phyloP scores from a whole-genome alignment of 2,797 vertebrate species.

The Scyliorhinus canicula region DNA sequence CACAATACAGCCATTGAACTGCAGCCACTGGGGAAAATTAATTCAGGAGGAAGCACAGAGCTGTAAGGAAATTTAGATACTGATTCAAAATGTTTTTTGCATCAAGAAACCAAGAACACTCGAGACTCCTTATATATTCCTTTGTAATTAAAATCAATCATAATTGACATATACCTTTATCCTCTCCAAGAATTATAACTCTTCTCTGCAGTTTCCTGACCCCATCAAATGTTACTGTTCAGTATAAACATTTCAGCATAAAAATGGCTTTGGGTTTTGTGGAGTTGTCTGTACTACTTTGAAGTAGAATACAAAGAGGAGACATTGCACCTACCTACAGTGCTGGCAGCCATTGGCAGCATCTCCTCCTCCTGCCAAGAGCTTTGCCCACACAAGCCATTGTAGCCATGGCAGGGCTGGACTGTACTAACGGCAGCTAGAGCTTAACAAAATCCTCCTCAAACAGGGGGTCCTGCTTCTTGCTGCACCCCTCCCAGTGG shows the following conservation, averaged over 20 bases:
- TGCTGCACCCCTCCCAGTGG: neutral
- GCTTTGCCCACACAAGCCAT: neutral
- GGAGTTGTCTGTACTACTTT: neutral
- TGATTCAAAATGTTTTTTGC: neutral
- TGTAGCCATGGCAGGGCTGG: neutral
- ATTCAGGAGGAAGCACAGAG: neutral
- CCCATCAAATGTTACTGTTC: neutral
- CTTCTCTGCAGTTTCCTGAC: neutral
- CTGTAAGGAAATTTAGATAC: neutral
- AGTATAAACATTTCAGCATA: neutral
- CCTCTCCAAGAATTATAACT: neutral
- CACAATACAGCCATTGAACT: neutral
- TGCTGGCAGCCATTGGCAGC: neutral
- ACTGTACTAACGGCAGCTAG: neutral
- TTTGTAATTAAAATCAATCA: neutral
- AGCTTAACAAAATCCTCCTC: neutral
- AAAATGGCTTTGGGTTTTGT: neutral
- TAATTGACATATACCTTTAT: neutral
- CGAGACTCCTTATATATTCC: neutral
- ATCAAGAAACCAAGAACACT: neutral
- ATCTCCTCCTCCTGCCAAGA: neutral
- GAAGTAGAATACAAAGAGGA: neutral
- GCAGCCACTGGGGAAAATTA: neutral
- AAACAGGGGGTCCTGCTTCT: neutral
- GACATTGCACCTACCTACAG: neutral